These are phyloP conservation scores for Pachyramphus minor DNA, from an alignment of 2,113 vertebrate genomes.

Conservation along the genomic window DNA sequence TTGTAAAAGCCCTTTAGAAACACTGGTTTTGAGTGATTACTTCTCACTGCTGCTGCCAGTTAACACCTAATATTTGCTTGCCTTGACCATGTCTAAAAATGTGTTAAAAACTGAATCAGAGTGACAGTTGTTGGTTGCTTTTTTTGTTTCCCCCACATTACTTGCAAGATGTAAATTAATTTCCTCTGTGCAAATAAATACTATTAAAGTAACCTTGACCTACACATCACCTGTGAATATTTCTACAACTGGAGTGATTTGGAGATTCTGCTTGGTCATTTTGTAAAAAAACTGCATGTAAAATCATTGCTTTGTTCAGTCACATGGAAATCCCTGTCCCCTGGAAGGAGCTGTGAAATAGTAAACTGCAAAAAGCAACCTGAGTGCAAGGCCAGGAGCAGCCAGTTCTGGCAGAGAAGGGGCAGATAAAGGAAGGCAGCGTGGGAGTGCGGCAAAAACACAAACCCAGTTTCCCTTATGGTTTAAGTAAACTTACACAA, in stretches of 20 bases:
- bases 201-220: background rate
- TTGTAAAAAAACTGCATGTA: background rate
- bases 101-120: background rate
- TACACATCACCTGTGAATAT: background rate
- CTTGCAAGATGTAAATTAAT: background rate
- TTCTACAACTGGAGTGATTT: background rate
- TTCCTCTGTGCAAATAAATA: background rate
- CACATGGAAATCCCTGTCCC: background rate
- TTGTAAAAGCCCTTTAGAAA: background rate
- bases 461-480: background rate
- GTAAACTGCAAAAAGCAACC: background rate
- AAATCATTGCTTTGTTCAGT: background rate
- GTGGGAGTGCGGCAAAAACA: background rate
- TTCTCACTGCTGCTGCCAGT: background rate
- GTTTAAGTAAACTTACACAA: background rate
- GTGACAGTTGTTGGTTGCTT: background rate
- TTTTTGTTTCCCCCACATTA: background rate
- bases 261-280: accelerated
- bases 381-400: background rate
- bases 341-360: background rate
- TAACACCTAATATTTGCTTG: background rate
- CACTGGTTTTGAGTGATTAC: background rate
- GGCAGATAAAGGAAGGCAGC: background rate
- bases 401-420: background rate
- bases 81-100: background rate